Base-by-base conservation (phyloP, 30 jellyfish, hydroid and myxozoan species). In the Sanderia malayensis region DNA sequence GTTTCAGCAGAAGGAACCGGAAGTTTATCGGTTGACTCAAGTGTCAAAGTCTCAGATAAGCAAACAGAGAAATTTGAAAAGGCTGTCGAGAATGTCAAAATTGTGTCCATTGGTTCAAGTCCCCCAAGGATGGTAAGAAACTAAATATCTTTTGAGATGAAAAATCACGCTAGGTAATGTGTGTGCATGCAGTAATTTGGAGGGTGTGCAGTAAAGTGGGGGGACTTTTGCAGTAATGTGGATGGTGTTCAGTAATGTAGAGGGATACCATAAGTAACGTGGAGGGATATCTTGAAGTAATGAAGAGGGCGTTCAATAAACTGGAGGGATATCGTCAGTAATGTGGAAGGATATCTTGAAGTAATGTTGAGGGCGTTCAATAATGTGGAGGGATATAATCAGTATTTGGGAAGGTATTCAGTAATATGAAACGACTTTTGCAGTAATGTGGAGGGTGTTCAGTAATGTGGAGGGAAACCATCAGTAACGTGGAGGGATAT, bases 111-210 rank as follows among this genome's bases (percentile, higher is more conserved):
- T 67, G 92, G 92, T 1, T 80, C 92, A 9, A 80, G 28, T 11
- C 84, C 84, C 23, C 92, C 92, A 4, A 15, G 30, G 84, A 80
- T 60, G 89, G 89, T 77, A 63, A 45, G 62, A 13, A 31, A 31
- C 34, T 1, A 34, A 33, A 26, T 31, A 24, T 10, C 58, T 21
- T 13, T 61, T 8, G 7, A 17, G 6, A n/a, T 53, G 9, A 8
- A 53, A 53, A 71, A 10, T 46, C 15, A 9, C 71, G 33, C 20
- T 46, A 46, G n/a, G 52, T 46, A 47, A 26, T 10, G 1, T 20
- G 17, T 26, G 2, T n/a, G 18, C 24, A 24, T 15, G 24, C 27
- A 71, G 52, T 22, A 13, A 27, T 71, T 46, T 71, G 83, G 33
- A 4, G 23, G 22, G 15, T 19, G 45, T 19, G 17, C 25, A 10